Percentiles rank a stretch among this genome's conserved stretches.
Evolutionary conservation across 2,113 vertebrate genomes (phyloP).

Genomic region (Apus apus): DNA sequence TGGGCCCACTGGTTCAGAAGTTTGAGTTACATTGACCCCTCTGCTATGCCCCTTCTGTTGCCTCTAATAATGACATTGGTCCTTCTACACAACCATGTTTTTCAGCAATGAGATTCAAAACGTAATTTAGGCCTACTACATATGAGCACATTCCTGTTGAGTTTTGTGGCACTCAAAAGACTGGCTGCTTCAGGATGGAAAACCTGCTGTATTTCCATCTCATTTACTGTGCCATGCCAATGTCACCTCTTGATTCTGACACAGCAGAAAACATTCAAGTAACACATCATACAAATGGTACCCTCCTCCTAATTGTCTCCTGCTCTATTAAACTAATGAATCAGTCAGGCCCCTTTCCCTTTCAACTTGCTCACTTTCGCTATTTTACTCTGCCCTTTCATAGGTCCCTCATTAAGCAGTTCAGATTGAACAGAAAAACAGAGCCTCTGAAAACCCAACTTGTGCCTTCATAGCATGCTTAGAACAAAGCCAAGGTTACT

Average conservation of each 20-base stretch:
- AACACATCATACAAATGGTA: background rate
- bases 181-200: background rate
- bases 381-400: background rate
- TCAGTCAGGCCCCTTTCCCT: background rate
- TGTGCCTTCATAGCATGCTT: background rate
- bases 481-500: background rate
- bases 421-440: background rate
- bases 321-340: background rate
- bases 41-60: background rate
- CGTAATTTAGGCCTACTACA: background rate
- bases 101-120: background rate
- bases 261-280: background rate
- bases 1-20: background rate
- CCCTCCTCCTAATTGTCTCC: background rate
- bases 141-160: background rate
- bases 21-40: background rate
- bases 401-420: background rate
- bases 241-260: background rate
- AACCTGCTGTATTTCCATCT: background rate
- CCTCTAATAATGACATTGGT: background rate
- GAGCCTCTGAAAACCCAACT: background rate
- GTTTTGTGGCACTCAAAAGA: background rate
- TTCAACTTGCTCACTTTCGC: background rate
- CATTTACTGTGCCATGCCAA: background rate
- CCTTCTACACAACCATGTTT: background rate